Evolutionary conservation across 2,113 vertebrate species (phyloP), one percentile per base, ranked within the genome.

Genomic region (Sus scrofa): DNA sequence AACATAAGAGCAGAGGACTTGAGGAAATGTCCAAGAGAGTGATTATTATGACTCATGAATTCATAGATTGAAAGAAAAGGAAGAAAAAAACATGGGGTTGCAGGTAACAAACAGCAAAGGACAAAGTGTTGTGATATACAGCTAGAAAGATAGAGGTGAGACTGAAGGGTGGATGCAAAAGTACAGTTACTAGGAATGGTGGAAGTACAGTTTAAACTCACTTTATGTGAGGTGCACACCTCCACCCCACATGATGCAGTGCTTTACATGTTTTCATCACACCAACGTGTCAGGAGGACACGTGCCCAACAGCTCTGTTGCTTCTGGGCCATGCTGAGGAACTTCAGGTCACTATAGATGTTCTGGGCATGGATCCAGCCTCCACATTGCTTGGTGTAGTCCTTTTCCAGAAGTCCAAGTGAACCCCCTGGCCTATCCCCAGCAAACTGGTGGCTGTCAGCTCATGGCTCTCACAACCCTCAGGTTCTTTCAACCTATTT

Each of bases 401-500:
- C 26, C 12, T 62, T 70, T 50, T 3, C 34, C 34, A 13, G 52
- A 7, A 74, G 14, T 8, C 20, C 12, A 13, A 24, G 19, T 2
- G 4, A 9, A 39, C 1, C 13, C 24, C 2, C 14, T 9, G 10
- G 37, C 2, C 12, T 9, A 20, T 10, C 10, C 26, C 7, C 32
- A 67, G 22, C 3, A n/a, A 44, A 22, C 26, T 39, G 58, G 7
- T 18, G 2, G 56, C 78, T 2, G 6, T 65, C 79, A 27, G 50
- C 2, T 34, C 26, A 58, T 24, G 13, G 32, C 4, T 58, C 27
- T 52, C 39, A 37, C 0, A 12, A 4, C 26, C 5, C n/a, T 67
- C 58, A 81, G 0, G 3, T 52, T n/a, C 27, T 84, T 60, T n/a
- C 9, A 22, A 30, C 15, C 2, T 84, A 8, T 79, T 60, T 79